Conservation (phyloP, 2,113 vertebrate genomes). For the Calyptommatus sinebrachiatus region DNA sequence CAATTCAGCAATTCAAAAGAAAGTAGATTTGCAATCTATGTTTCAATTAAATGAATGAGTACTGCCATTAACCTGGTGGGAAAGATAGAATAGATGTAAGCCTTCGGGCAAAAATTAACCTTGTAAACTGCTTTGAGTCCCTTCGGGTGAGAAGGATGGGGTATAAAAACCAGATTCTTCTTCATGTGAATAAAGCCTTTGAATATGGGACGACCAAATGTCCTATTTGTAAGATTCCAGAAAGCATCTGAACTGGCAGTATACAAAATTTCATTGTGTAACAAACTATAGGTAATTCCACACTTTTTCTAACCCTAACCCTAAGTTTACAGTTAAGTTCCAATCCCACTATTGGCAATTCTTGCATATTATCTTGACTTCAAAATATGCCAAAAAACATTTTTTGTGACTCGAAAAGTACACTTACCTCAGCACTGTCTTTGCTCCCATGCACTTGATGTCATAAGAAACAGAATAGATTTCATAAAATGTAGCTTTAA, state of each 20-base stretch:
- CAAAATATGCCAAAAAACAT: background rate
- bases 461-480: slow-evolving; percentile 81
- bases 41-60: too few relatives aligned
- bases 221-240: background rate
- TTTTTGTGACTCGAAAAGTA: background rate
- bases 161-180: too few relatives aligned
- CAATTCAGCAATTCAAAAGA: too few relatives aligned
- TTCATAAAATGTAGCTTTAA: slow-evolving; percentile 82
- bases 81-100: too few relatives aligned
- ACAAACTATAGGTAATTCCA: too few relatives aligned
- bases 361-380: background rate
- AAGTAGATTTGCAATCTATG: too few relatives aligned
- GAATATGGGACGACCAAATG: background rate
- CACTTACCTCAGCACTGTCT: slow-evolving; percentile 74
- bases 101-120: too few relatives aligned
- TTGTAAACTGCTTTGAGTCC: too few relatives aligned
- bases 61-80: too few relatives aligned
- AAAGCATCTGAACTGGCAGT: background rate
- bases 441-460: slow-evolving; percentile 76
- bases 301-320: background rate
- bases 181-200: too few relatives aligned
- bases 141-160: too few relatives aligned
- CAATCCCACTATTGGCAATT: too few relatives aligned
- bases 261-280: background rate
- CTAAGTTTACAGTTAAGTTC: background rate